Percentiles rank a stretch among this genome's conserved stretches.
phyloP scores from a whole-genome alignment of 2,797 vertebrate genomes.

The Anguilla marmorata region DNA sequence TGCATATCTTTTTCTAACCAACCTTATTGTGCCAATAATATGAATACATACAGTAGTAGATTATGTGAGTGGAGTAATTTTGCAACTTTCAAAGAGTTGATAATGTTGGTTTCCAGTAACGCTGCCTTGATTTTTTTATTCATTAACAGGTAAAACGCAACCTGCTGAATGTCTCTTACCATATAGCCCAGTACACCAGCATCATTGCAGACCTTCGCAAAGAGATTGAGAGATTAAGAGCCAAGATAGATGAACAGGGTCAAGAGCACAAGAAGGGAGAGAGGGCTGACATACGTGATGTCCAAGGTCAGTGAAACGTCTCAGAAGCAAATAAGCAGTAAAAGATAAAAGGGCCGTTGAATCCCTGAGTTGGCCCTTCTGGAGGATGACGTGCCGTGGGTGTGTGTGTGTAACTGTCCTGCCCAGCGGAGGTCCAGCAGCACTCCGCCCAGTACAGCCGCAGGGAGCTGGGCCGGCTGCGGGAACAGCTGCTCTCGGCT shows the following conservation, averaged over 20 bases:
- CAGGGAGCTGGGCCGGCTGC: slow-evolving; percentile 44
- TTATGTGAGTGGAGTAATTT: background rate
- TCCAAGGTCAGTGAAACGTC: slow-evolving; percentile 44
- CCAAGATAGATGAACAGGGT: slow-evolving; percentile 44
- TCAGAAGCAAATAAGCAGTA: background rate
- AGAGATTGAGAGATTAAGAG: slow-evolving; percentile 56
- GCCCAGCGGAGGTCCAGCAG: slow-evolving; percentile 19
- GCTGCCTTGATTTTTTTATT: background rate
- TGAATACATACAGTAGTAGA: background rate
- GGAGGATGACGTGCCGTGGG: background rate
- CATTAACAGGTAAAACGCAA: slow-evolving; percentile 63
- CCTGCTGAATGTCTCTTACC: slow-evolving; percentile 57
- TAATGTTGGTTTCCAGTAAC: background rate
- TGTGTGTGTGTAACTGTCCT: slow-evolving; percentile 4
- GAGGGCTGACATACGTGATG: background rate
- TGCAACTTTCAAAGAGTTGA: background rate
- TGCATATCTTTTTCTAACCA: background rate
- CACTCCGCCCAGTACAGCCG: slow-evolving; percentile 38
- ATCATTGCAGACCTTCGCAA: slow-evolving; percentile 54
- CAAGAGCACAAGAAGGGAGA: slow-evolving; percentile 51
- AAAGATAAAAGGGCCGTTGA: background rate
- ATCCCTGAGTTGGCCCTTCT: background rate
- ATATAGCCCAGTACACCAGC: slow-evolving; percentile 52
- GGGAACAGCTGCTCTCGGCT: slow-evolving; percentile 47
- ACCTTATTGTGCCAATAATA: background rate